Percentiles rank a stretch among this genome's conserved stretches.
phyloP scores from a whole-genome alignment of 2,113 vertebrate genomes.

The Alouatta palliata region DNA sequence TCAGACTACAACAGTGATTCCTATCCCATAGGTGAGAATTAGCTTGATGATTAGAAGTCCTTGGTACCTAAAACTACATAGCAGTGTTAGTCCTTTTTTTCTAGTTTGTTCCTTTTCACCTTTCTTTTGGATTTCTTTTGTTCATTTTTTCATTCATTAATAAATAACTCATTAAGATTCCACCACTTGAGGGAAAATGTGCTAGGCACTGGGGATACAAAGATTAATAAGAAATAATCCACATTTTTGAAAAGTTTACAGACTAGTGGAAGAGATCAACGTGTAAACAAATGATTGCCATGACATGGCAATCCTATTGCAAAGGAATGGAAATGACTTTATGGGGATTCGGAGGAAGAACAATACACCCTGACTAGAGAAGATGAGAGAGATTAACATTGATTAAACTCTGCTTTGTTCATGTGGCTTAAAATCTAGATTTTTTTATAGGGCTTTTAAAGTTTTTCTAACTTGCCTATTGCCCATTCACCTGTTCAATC shows the following conservation, averaged over 20 bases:
- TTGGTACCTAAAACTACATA: not conserved
- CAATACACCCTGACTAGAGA: not conserved
- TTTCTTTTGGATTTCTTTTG: conserved; percentile 18
- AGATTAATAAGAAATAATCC: not conserved
- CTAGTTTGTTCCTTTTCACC: not conserved
- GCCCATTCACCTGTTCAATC: not conserved
- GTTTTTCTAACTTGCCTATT: not conserved
- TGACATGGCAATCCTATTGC: not conserved
- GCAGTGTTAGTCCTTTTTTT: not conserved
- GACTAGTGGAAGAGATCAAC: not conserved
- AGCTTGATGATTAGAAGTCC: not conserved
- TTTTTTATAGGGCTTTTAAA: not conserved
- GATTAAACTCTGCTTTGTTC: not conserved
- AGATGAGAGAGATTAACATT: not conserved
- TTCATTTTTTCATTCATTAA: conserved; percentile 2
- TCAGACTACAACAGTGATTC: not conserved
- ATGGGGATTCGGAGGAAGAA: not conserved
- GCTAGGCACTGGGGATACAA: not conserved
- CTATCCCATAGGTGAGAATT: not conserved
- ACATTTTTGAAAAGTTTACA: not conserved
- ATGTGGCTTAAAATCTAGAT: not conserved
- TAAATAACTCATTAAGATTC: not conserved
- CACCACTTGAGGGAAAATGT: not conserved
- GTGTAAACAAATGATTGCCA: not conserved
- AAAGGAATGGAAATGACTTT: not conserved